Evolutionary conservation across 1,140 invertebrate genomes (phyloP).

Genomic region (Bombus confusus): DNA sequence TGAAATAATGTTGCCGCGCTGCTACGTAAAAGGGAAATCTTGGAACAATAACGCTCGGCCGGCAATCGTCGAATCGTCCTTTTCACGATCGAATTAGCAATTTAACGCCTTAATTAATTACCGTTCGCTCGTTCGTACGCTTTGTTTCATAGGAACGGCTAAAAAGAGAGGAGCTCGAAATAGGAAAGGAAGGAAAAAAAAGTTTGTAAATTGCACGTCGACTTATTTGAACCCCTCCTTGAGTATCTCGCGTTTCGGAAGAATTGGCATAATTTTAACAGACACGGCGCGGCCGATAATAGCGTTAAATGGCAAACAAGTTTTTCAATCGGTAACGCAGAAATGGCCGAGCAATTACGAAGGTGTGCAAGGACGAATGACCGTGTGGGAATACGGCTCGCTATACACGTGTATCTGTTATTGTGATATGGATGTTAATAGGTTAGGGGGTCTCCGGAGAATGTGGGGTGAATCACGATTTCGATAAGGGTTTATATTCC

Average conservation of each 20-base stretch:
- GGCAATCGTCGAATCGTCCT: not conserved
- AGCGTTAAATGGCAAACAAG: not conserved
- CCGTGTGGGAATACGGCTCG: conserved; percentile 54
- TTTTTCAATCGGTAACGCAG: conserved; percentile 17
- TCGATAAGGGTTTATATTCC: conserved; percentile 79
- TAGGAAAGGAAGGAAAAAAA: not conserved
- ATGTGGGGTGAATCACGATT: conserved; percentile 79
- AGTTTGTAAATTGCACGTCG: not conserved
- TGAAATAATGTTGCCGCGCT: not conserved
- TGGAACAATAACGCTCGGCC: conserved; percentile 21
- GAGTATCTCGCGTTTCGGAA: conserved; percentile 1
- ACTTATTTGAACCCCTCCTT: not conserved
- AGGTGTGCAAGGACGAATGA: conserved; percentile 54
- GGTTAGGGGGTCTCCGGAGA: conserved; percentile 79
- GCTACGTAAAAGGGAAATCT: not conserved
- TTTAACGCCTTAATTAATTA: conserved; percentile 22
- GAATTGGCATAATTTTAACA: conserved; percentile 40
- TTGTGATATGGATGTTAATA: conserved; percentile 81
- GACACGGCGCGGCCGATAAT: conserved; percentile 19
- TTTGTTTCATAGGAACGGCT: not conserved
- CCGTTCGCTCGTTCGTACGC: not conserved
- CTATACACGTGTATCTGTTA: conserved; percentile 77
- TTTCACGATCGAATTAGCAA: conserved; percentile 9
- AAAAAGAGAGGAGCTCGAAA: not conserved
- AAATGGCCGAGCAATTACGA: conserved; percentile 54